Conservation (phyloP, 2,888 invertebrate species). For the Platycheirus albimanus region DNA sequence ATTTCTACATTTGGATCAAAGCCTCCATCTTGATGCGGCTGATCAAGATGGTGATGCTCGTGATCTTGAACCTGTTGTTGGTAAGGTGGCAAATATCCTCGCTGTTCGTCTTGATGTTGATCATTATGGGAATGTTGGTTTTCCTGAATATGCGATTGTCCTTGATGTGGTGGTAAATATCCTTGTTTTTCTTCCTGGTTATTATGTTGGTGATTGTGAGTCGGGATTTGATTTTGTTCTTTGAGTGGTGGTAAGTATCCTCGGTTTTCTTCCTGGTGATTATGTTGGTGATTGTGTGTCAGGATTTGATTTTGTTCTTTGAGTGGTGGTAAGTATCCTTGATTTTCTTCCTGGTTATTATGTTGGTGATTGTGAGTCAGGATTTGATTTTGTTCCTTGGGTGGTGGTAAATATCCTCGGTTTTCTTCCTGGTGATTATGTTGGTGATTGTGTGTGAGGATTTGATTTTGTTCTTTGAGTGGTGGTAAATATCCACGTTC, state of each 20-base stretch:
- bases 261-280: neutral
- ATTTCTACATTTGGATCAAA: constrained; percentile 45
- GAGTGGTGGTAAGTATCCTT: constrained; percentile 2
- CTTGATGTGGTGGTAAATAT: constrained; percentile 1
- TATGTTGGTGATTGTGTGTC: neutral
- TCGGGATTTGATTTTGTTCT: neutral
- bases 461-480: neutral
- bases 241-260: constrained; percentile 9
- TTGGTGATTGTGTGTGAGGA: constrained; percentile 2
- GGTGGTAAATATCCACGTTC: constrained; percentile 18
- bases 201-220: constrained; percentile 2
- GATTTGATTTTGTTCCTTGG: neutral
- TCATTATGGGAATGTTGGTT: neutral
- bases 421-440: neutral
- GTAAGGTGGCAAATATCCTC: constrained; percentile 21
- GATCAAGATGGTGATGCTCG: neutral
- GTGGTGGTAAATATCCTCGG: neutral
- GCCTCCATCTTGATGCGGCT: neutral
- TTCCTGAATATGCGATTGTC: neutral
- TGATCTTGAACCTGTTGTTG: neutral
- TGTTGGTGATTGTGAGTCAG: constrained; percentile 5
- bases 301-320: neutral
- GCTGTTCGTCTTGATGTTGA: constrained; percentile 5
- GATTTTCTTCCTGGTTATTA: neutral
- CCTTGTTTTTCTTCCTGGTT: neutral